phyloP scores from a whole-genome alignment of 2,888 invertebrate genomes.

The Ophion slaviceki region DNA sequence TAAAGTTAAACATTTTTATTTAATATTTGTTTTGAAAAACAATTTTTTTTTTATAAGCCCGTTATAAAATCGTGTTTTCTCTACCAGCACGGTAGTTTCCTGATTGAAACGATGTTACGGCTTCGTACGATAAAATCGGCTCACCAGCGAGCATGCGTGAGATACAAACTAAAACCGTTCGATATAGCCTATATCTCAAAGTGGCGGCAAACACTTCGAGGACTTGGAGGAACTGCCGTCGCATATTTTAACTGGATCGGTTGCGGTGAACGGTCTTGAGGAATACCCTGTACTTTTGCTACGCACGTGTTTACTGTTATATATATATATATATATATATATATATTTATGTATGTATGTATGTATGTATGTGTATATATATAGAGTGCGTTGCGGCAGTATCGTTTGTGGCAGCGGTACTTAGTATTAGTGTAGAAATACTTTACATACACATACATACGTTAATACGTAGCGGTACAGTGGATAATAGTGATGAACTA shows the following conservation, averaged over 20 bases:
- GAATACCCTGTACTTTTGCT: constrained; percentile 58
- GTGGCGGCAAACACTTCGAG: constrained; percentile 31
- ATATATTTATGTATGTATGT: not conserved
- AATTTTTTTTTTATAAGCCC: not conserved
- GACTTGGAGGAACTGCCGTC: constrained; percentile 31
- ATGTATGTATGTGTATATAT: not conserved
- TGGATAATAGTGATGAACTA: constrained; percentile 44
- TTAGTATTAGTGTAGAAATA: constrained; percentile 8
- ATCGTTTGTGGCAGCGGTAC: constrained; percentile 48
- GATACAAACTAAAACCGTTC: constrained; percentile 30
- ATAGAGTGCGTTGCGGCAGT: constrained; percentile 12
- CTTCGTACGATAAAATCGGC: constrained; percentile 21
- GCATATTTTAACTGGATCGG: constrained; percentile 65
- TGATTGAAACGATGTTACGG: constrained; percentile 26
- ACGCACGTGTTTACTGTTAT: constrained; percentile 54
- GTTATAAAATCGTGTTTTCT: constrained; percentile 10
- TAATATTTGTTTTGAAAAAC: not conserved
- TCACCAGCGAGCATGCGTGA: not conserved
- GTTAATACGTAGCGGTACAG: not conserved
- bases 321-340: not conserved
- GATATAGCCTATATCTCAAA: constrained; percentile 33
- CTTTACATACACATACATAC: not conserved
- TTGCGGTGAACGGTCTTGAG: constrained; percentile 62
- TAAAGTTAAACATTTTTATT: not conserved
- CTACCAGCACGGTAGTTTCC: not conserved